phyloP scores from a whole-genome alignment of 2,113 vertebrate genomes.

The Burhinus bistriatus region DNA sequence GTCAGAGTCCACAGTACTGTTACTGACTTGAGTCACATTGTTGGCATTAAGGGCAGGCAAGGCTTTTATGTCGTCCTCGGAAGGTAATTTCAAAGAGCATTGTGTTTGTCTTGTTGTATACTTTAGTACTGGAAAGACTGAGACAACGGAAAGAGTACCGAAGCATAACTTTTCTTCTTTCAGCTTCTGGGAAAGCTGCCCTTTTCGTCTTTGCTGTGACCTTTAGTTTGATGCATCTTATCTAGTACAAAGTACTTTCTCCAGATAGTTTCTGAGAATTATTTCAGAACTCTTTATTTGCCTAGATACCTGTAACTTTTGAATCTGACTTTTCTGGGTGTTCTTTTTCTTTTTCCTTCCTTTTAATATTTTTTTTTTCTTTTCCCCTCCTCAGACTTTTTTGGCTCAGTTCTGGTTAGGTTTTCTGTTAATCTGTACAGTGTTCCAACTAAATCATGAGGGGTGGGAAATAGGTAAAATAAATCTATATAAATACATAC shows the following conservation, averaged over 20 bases:
- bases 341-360: not conserved
- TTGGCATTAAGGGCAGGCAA: not conserved
- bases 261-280: not conserved
- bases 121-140: not conserved
- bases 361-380: not conserved
- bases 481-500: not conserved
- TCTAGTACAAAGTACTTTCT: not conserved
- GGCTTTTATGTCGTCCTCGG: not conserved
- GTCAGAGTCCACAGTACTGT: not conserved
- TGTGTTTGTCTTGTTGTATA: not conserved
- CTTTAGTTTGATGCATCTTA: slow-evolving; percentile 5
- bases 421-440: not conserved
- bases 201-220: not conserved
- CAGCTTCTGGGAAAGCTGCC: not conserved
- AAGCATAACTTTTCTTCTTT: not conserved
- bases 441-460: not conserved
- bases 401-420: not conserved
- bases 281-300: not conserved
- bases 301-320: not conserved
- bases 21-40: not conserved
- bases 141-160: not conserved
- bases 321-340: not conserved
- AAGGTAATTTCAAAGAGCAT: slow-evolving; percentile 12
- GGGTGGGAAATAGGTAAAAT: not conserved
- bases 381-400: not conserved